Evolutionary conservation across 2,113 vertebrate genomes (phyloP).

Genomic region (Melospiza melodia): DNA sequence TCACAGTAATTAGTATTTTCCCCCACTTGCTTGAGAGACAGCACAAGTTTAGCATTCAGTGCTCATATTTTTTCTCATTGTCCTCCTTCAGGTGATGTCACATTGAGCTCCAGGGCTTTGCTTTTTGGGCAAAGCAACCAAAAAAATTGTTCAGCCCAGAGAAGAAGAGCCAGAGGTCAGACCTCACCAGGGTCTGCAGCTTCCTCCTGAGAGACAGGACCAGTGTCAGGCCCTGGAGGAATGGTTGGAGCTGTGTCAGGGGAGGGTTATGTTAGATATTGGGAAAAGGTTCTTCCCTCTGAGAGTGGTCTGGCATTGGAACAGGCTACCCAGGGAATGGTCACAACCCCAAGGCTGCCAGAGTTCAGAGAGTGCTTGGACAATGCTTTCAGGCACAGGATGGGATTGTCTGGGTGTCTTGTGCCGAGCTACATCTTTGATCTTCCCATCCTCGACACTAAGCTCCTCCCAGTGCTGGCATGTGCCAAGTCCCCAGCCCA

Average conservation of each 20-base stretch:
- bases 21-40: neutral
- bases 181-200: neutral
- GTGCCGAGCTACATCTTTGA: neutral
- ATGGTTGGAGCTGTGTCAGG: neutral
- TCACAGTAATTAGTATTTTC: neutral
- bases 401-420: too few species aligned
- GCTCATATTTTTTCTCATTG: neutral
- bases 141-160: neutral
- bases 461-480: neutral
- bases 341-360: neutral
- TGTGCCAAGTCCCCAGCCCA: neutral
- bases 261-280: neutral
- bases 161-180: neutral
- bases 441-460: neutral
- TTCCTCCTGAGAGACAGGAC: neutral
- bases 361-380: neutral
- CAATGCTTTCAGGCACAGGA: too few species aligned
- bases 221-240: neutral
- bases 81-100: neutral
- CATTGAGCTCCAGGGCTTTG: neutral
- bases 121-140: neutral
- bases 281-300: neutral
- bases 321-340: neutral
- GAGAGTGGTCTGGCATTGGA: neutral
- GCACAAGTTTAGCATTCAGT: neutral